Evolutionary conservation across 2,888 invertebrate genomes (phyloP), one percentile per base, ranked within the genome.

Genomic region (Orthosia incerta): DNA sequence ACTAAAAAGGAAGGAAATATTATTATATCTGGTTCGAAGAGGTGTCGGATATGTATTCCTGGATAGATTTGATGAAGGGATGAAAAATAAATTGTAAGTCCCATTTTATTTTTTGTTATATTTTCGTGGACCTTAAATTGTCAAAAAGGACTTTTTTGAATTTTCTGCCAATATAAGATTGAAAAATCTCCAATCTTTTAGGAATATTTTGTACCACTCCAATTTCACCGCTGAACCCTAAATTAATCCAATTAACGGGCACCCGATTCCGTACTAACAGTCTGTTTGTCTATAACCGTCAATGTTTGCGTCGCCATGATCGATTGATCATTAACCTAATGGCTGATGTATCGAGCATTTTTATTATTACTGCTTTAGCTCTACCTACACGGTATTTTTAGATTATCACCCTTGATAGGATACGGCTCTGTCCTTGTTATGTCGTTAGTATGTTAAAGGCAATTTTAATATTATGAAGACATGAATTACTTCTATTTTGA

Each of bases 291-390:
- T 79, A 79, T 80, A 79, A 67, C 74, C 74, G 68, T 77, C 84
- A 74, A 83, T 88, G 90, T 90, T 89, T 89, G 91, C 86, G 77
- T 71, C 77, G 89, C 88, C 83, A 93, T 93, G 93, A 94, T 91
- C 92, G 91, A 94, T 94, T 88, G 91, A 91, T 93, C 93, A 94
- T 93, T 90, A 90, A 86, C 86, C 76, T 92, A 91, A 91, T 92
- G 88, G 91, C 63, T 83, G 79, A 83, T 76, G 79, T 83, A 84
- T 86, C 69, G 79, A 82, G 63, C 64, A 57, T 85, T 86, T 81
- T 79, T 81, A 72, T 79, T 75, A 74, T 76, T 66, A 74, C 23
- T 63, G 56, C 50, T 75, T 62, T 75, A 68, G 4, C 53, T 45
- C 39, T 71, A n/a, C 23, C 18, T 66, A 66, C 39, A 31, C 23